Evolutionary conservation across 2,888 invertebrate genomes (phyloP), one percentile per base, ranked within the genome.

Genomic region (Oasisia sp.): DNA sequence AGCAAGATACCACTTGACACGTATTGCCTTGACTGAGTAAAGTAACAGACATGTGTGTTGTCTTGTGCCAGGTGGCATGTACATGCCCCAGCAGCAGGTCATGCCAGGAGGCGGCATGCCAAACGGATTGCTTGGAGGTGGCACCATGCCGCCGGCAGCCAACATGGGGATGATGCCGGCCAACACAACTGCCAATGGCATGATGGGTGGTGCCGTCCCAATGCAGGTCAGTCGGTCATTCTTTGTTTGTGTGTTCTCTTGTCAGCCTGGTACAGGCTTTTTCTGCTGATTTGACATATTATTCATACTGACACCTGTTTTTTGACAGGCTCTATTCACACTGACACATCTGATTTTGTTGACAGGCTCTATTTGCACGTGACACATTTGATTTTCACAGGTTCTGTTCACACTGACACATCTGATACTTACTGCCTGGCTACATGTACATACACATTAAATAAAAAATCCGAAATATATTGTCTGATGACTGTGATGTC

Each of bases 41-140:
- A 90, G 32, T 90, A 90, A 90, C 27, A 38, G 89, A 89, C 5
- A 27, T 90, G 12, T 90, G 90, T 44, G 19, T 44, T 38, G 32
- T 19, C 45, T 91, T 50, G 50, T 91, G 74, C n/a, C 74, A 91
- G 91, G 91, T 19, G 91, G 91, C 32, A 91, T 91, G 91, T 91
- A 91, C 50, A 91, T 91, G 50, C 45, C 45, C 50, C 91, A 91
- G 91, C 44, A 91, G 44, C 38, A 45, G 45, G 45, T 91, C 2
- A 74, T 74, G 74, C 74, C 74, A 74, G 74, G 74, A 27, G 74
- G 74, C n/a, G 27, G 74, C 74, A 74, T 74, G 74, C 74, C 74
- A 19, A 74, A 74, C 27, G 74, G 74, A 74, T 74, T 74, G 74
- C 74, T 74, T 74, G 74, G 74, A 74, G 74, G 74, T 27, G 19